Base-by-base conservation (phyloP, 37 sponge, comb jelly and placozoan species). In the Cliona cf. orientalis region DNA sequence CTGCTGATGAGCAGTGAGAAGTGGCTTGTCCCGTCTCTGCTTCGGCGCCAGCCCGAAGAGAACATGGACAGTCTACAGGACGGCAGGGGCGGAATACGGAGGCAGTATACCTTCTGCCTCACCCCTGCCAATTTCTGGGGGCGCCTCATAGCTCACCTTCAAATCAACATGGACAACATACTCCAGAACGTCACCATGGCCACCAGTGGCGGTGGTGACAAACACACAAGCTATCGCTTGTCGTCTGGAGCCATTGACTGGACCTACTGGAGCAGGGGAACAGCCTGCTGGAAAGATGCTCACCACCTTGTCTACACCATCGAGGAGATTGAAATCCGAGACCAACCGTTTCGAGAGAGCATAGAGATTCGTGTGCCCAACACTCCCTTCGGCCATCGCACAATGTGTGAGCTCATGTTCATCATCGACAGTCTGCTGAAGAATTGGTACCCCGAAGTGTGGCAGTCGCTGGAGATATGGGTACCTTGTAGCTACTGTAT, bases 381-480 rank as follows among this genome's bases (percentile, higher is more conserved):
- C 46, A 79, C 81, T 11, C 41, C 69, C 9, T 35, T 64, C 9
- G 92, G 92, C 0, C 34, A 58, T 22, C 66, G 64, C 34, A 78
- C 67, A 2, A 79, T 91, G 73, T 71, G 78, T n/a, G 58, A 62
- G 1, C 64, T 91, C 46, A 61, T 70, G 7, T 69, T 71, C 60
- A 58, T 72, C 31, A 53, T 86, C 29, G 83, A 80, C 29, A 83
- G 78, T 34, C 79, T 91, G n/a, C 60, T 91, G n/a, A 69, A 26
- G 34, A 83, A 86, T 46, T 91, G 92, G 92, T 91, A 82, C 55
- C 87, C 92, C 17, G 53, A 25, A 6, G 7, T 91, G 12, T 91
- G 92, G 92, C 40, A 45, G 0, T 46, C 70, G 0, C 80, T 83
- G 2, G 71, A 78, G 44, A 42, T 86, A 2, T 76, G 71, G 63